Conservation (phyloP, 2,888 invertebrate species). For the Caenorhabditis japonica region DNA sequence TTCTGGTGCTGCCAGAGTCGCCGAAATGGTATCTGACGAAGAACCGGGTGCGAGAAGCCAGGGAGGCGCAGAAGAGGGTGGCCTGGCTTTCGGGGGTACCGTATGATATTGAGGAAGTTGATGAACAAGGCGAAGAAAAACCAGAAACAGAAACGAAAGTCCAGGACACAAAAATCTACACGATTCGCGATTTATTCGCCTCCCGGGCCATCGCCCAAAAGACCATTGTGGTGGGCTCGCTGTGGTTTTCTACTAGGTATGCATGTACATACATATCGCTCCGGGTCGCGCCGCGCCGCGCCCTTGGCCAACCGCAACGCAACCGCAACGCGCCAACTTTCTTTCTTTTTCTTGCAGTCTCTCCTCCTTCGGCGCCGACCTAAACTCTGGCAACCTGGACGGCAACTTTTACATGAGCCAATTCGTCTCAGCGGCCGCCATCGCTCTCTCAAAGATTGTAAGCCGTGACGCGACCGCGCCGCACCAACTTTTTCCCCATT, state of each 20-base stretch:
- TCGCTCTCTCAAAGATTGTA: constrained; percentile 62
- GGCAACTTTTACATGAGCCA: constrained; percentile 63
- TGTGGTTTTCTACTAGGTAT: constrained; percentile 64
- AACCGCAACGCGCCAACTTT: too few relatives aligned
- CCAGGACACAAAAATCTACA: constrained; percentile 53
- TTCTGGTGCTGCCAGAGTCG: constrained; percentile 57
- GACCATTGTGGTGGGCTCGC: constrained; percentile 52
- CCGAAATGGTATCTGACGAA: constrained; percentile 61
- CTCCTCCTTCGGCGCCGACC: constrained; percentile 61
- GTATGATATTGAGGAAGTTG: background rate
- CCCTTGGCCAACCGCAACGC: too few relatives aligned
- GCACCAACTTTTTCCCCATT: too few relatives aligned
- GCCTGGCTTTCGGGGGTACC: constrained; percentile 26
- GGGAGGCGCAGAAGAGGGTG: constrained; percentile 46
- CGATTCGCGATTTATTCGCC: constrained; percentile 58
- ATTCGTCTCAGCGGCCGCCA: constrained; percentile 58
- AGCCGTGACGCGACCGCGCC: too few relatives aligned
- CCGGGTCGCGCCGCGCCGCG: too few relatives aligned
- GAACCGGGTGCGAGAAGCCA: constrained; percentile 40
- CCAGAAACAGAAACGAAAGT: constrained; percentile 2
- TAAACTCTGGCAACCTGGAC: constrained; percentile 62
- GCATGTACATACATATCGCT: too few relatives aligned
- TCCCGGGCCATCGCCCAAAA: constrained; percentile 50
- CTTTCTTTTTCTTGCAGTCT: constrained; percentile 42
- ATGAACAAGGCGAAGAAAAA: background rate